Conservation (phyloP, 2,888 invertebrate genomes). For the Polyommatus iphigenia region DNA sequence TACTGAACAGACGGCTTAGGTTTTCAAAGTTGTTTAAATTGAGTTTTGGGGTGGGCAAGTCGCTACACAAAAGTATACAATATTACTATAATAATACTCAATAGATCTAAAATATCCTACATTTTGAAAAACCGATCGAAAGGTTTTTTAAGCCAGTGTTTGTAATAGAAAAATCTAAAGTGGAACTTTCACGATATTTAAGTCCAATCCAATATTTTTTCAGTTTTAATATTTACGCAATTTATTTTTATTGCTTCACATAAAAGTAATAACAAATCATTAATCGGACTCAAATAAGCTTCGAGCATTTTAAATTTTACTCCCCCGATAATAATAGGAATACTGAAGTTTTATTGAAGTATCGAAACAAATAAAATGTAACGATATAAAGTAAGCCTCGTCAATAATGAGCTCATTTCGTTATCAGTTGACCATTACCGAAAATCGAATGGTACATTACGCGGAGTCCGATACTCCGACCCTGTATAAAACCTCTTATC, state of each 20-base stretch:
- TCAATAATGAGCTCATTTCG: constrained; percentile 78
- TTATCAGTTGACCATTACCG: constrained; percentile 80
- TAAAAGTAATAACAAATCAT: neutral
- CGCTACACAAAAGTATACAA: neutral
- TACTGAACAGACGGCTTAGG: constrained; percentile 16
- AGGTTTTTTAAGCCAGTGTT: neutral
- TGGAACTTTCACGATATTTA: neutral
- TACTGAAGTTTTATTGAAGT: constrained; percentile 28
- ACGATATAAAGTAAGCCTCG: constrained; percentile 69
- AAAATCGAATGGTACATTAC: constrained; percentile 78
- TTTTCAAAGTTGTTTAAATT: constrained; percentile 21
- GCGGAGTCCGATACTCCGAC: constrained; percentile 69
- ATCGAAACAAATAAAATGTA: constrained; percentile 48
- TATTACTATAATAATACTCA: no score
- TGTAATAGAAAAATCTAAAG: neutral
- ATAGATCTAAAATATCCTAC: neutral
- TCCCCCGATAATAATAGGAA: constrained; percentile 11
- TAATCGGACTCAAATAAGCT: neutral
- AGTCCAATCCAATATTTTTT: no score
- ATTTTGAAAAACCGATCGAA: neutral
- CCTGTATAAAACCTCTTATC: constrained; percentile 76
- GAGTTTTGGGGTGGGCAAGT: neutral
- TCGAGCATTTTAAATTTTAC: constrained; percentile 3
- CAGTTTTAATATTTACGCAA: neutral
- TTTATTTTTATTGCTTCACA: neutral